A percentile compares a stretch with the other conserved stretches of the same genome.
Conservation (phyloP, 2,888 invertebrate genomes). For the Andrena minutula region DNA sequence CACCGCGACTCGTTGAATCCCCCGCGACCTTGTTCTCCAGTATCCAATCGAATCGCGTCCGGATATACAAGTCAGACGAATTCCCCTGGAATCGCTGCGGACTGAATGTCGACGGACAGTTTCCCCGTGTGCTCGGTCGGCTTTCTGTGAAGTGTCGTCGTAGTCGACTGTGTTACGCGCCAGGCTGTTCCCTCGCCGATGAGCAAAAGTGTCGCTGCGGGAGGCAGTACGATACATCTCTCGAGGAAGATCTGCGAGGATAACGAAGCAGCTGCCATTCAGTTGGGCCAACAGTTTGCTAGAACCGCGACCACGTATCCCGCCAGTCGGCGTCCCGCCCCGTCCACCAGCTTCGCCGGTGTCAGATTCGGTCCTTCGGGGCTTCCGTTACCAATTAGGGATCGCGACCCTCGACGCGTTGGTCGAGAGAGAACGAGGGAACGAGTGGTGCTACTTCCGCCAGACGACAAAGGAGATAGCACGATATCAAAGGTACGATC, state of each 20-base stretch:
- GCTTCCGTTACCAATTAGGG: conserved; percentile 1
- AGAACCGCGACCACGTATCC: not conserved
- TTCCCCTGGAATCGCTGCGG: not conserved
- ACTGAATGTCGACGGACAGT: not conserved
- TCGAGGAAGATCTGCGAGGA: not conserved
- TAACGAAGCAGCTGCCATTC: conserved; percentile 7
- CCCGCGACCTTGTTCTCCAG: conserved; percentile 9
- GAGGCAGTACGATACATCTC: conserved; percentile 10
- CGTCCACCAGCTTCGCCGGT: not conserved
- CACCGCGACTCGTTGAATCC: conserved; percentile 13
- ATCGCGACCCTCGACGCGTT: conserved; percentile 10
- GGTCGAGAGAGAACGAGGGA: not conserved
- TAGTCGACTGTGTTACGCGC: conserved; percentile 1
- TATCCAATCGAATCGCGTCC: not conserved
- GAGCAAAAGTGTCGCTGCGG: conserved; percentile 31
- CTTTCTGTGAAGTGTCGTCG: conserved; percentile 38
- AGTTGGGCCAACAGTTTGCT: not conserved
- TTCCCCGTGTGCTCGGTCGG: not conserved
- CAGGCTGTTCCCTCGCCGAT: not conserved
- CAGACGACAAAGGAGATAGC: not conserved
- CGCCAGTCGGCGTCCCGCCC: not conserved
- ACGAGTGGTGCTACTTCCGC: not conserved
- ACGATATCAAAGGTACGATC: conserved; percentile 10
- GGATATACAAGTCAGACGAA: not conserved
- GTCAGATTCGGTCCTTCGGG: conserved; percentile 5